A percentile compares a stretch with the other conserved stretches of the same genome.
These are phyloP conservation scores for Cynopterus brachyotis DNA, from an alignment of 2,113 vertebrate species.

Conservation along the genomic window DNA sequence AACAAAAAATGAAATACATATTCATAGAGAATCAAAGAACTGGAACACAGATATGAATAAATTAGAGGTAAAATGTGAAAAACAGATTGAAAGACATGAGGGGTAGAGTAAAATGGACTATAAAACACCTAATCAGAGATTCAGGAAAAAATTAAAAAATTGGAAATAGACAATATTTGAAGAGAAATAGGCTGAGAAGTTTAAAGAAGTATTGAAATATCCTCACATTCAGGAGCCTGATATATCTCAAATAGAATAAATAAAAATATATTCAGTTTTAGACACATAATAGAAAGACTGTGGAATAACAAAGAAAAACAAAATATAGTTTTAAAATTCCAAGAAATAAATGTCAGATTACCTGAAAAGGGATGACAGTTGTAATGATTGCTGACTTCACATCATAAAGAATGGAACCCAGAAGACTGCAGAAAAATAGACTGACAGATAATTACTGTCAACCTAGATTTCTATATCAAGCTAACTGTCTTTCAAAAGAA, in stretches of 20 bases:
- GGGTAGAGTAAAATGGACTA: neutral
- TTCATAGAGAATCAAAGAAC: neutral
- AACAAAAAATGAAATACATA: neutral
- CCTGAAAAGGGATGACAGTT: neutral
- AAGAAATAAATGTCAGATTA: neutral
- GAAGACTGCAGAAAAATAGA: neutral
- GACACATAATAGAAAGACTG: neutral
- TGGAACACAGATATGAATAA: neutral
- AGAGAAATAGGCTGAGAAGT: neutral
- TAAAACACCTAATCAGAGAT: neutral
- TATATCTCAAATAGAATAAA: neutral
- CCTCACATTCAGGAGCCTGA: neutral
- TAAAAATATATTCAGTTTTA: neutral
- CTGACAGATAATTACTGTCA: neutral
- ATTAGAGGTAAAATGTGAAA: constrained; percentile 5
- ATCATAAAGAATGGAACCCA: neutral
- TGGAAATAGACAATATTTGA: neutral
- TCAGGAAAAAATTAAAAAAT: neutral
- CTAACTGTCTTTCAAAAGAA: neutral
- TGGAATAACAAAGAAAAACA: neutral
- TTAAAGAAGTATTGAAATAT: neutral
- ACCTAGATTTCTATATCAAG: neutral
- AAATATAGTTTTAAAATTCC: neutral
- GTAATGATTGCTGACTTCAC: neutral
- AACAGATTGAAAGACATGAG: neutral